A percentile compares a stretch with the other conserved stretches of the same genome.
Conservation (phyloP, 2,113 vertebrate species). For the Stomatorhinus ivindoensis region DNA sequence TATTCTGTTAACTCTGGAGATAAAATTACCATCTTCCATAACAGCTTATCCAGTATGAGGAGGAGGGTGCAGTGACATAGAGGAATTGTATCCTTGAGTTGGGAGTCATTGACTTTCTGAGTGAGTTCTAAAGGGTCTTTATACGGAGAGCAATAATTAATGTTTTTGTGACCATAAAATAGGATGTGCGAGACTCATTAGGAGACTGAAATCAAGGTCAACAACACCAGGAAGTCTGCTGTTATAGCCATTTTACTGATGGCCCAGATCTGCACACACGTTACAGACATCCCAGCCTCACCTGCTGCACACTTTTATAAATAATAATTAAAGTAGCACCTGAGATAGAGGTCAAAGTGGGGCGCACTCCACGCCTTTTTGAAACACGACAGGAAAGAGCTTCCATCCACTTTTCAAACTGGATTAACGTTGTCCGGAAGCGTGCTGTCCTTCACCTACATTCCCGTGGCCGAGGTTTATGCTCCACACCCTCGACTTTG, state of each 20-base stretch:
- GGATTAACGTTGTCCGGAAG: constrained; percentile 52
- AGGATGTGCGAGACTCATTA: constrained; percentile 45
- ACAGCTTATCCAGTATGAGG: background rate
- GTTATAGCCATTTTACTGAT: constrained; percentile 28
- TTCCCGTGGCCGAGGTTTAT: constrained; percentile 23
- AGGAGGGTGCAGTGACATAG: background rate
- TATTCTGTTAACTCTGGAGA: background rate
- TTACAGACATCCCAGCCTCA: background rate
- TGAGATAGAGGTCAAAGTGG: constrained; percentile 47
- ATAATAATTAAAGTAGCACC: constrained; percentile 43
- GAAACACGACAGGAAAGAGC: constrained; percentile 31
- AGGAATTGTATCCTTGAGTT: background rate
- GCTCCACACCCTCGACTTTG: constrained; percentile 21
- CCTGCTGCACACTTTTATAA: constrained; percentile 30
- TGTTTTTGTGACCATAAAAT: constrained; percentile 47
- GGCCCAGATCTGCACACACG: background rate
- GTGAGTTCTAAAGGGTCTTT: background rate
- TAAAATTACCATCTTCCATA: background rate
- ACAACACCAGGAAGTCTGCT: constrained; percentile 42
- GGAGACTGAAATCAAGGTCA: constrained; percentile 46
- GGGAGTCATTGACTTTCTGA: background rate
- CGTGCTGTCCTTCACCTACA: constrained; percentile 53
- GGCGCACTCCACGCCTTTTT: constrained; percentile 55
- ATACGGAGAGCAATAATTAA: constrained; percentile 41
- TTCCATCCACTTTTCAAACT: constrained; percentile 50